Evolutionary conservation across 2,888 invertebrate genomes (phyloP).

Genomic region (Mesopsocus fuscifrons): DNA sequence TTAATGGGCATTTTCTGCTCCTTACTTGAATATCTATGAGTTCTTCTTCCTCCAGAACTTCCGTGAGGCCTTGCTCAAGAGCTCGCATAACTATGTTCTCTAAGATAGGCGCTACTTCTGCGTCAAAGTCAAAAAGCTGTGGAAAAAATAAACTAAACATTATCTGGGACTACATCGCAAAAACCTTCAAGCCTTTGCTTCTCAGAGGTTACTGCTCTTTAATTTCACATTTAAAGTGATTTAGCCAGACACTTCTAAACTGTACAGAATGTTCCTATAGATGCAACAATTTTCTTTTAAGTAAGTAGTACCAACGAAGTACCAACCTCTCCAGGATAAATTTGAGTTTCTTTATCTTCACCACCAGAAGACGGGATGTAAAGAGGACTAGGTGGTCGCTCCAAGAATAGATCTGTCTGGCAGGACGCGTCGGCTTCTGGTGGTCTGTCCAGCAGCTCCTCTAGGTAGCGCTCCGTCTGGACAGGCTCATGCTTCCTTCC

Average conservation of each 20-base stretch:
- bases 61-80: slow-evolving; percentile 71
- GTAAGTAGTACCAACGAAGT: too few relatives aligned
- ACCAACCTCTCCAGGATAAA: slow-evolving; percentile 73
- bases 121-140: slow-evolving; percentile 78
- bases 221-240: too few relatives aligned
- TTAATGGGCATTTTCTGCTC: too few relatives aligned
- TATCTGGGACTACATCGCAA: too few relatives aligned
- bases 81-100: slow-evolving; percentile 80
- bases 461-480: slow-evolving; percentile 78
- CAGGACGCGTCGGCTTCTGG: slow-evolving; percentile 58
- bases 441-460: slow-evolving; percentile 63
- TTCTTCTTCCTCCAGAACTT: slow-evolving; percentile 88
- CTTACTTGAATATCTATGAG: slow-evolving; percentile 43
- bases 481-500: slow-evolving; percentile 71
- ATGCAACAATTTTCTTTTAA: too few relatives aligned
- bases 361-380: slow-evolving; percentile 66
- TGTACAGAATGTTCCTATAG: too few relatives aligned
- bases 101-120: slow-evolving; percentile 75
- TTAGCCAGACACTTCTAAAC: too few relatives aligned
- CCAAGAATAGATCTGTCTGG: slow-evolving; percentile 73
- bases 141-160: slow-evolving; percentile 16
- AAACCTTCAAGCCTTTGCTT: neutral
- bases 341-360: slow-evolving; percentile 65
- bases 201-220: too few relatives aligned
- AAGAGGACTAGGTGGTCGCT: slow-evolving; percentile 60